Evolutionary conservation across 2,888 invertebrate species (phyloP), one percentile per base, ranked within the genome.

Genomic region (Drosophila kuntzei): DNA sequence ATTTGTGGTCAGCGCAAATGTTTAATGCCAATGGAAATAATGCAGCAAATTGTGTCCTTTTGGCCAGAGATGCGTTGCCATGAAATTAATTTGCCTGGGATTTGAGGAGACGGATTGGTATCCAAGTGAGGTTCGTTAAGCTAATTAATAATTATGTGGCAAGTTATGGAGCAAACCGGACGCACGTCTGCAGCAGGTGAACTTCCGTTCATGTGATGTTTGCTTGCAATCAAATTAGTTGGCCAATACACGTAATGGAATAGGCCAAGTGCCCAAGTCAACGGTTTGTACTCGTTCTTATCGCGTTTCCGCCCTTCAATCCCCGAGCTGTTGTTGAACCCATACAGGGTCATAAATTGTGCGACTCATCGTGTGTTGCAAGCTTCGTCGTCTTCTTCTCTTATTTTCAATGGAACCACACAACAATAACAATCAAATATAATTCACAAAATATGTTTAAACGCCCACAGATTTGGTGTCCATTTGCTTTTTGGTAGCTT

Each of bases 391-490:
- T 8, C 32, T 20, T 20, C 49, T n/a, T 12, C 25, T 16, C 4
- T 20, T 25, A 18, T 18, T 25, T 34, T 44, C 36, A 50, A 37
- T 59, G 54, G 27, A 8, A 27, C 44, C 50, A 27, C 27, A 50
- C 59, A 41, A 46, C 37, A 57, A 74, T 63, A 73, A 66, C 79
- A 85, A 82, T 87, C 82, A 72, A 85, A 84, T 79, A 85, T 82
- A 81, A 87, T 85, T 72, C 72, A 85, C 75, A 82, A 87, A 87
- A 87, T 87, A 83, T 86, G 79, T 78, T 82, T 77, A 72, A 76
- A 87, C 83, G 83, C 83, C 83, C 86, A 83, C 83, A 70, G 75
- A 64, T 71, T 71, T 61, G 61, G 32, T 41, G 46, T 49, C 46
- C 50, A 29, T 53, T 72, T 65, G 46, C 46, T 14, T 72, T 55